These are phyloP conservation scores for Egretta garzetta DNA, from an alignment of 2,113 vertebrate species.

Conservation along the genomic window DNA sequence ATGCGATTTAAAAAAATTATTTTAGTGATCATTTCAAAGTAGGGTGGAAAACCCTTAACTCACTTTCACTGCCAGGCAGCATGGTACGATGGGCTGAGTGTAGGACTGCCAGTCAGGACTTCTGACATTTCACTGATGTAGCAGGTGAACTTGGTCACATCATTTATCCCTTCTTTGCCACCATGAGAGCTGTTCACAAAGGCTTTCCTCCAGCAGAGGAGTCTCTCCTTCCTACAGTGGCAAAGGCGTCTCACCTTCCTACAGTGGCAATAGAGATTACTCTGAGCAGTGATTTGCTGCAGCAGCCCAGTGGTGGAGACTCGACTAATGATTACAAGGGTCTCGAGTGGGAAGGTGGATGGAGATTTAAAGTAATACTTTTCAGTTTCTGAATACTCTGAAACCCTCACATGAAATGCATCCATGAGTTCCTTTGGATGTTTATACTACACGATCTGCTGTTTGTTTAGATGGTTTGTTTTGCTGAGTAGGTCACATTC, in stretches of 20 bases:
- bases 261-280: neutral
- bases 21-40: neutral
- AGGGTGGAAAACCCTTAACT: neutral
- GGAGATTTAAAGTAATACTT: neutral
- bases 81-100: neutral
- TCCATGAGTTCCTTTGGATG: neutral
- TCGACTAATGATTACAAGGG: neutral
- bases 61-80: neutral
- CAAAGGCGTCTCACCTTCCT: neutral
- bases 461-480: neutral
- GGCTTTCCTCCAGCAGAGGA: neutral
- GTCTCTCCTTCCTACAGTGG: neutral
- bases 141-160: neutral
- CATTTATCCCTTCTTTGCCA: neutral
- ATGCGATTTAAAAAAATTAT: neutral
- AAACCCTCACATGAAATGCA: neutral
- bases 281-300: neutral
- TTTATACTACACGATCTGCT: neutral
- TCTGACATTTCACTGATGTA: neutral
- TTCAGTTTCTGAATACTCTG: neutral
- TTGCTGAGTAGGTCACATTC: neutral
- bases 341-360: neutral
- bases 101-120: neutral
- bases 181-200: neutral
- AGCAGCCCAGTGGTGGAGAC: neutral